phyloP scores from a whole-genome alignment of 2,888 invertebrate genomes.

The Drosophila bunnanda region DNA sequence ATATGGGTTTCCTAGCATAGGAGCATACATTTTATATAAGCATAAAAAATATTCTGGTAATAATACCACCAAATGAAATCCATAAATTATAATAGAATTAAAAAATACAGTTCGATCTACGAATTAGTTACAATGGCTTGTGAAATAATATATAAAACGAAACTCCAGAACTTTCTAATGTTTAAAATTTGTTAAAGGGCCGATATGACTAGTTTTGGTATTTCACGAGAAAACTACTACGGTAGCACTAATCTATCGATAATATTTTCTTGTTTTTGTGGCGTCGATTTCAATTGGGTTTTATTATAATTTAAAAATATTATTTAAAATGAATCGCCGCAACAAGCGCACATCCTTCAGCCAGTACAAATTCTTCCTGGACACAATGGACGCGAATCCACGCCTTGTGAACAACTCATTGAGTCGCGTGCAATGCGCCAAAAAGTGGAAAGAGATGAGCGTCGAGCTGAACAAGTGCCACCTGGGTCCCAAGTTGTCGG shows the following conservation, averaged over 20 bases:
- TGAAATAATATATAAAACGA: constrained; percentile 3
- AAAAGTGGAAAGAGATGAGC: constrained; percentile 83
- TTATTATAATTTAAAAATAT: constrained; percentile 10
- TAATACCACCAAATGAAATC: background rate
- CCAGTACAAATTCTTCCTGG: constrained; percentile 83
- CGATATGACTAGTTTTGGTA: constrained; percentile 2
- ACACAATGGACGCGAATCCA: constrained; percentile 82
- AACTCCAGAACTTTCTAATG: background rate
- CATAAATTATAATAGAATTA: background rate
- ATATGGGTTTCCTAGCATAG: no score
- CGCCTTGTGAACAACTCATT: constrained; percentile 82
- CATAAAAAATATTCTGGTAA: no score
- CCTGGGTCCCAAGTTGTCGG: constrained; percentile 81
- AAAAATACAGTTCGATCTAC: background rate
- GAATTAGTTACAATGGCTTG: background rate
- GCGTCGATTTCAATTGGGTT: constrained; percentile 63
- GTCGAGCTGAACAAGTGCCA: constrained; percentile 80
- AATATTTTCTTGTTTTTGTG: constrained; percentile 11
- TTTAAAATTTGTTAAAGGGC: background rate
- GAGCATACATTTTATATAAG: no score
- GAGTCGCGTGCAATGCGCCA: constrained; percentile 80
- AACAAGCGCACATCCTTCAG: constrained; percentile 84
- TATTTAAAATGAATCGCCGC: constrained; percentile 78
- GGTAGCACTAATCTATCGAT: constrained; percentile 14
- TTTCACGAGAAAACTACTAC: background rate